These are phyloP conservation scores for Sorex fumeus DNA, from an alignment of 2,113 vertebrate species.

Conservation along the genomic window DNA sequence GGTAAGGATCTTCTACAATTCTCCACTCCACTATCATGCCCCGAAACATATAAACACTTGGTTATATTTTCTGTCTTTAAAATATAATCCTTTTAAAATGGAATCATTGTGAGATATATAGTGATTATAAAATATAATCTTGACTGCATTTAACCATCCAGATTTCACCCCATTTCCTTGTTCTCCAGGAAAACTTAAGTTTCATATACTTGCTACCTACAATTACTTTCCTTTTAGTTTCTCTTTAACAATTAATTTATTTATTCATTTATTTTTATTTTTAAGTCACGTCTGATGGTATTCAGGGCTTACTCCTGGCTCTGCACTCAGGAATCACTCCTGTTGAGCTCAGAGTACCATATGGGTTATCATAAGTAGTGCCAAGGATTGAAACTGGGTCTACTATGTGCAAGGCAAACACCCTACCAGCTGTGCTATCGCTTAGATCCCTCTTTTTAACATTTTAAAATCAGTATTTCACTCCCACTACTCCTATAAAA, in stretches of 20 bases:
- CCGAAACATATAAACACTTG: neutral
- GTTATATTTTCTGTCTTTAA: neutral
- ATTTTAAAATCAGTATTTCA: no score
- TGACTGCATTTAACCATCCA: neutral
- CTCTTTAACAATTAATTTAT: neutral
- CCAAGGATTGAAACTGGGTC: neutral
- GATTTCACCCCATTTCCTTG: neutral
- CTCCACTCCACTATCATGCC: neutral
- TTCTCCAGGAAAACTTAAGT: slow-evolving; percentile 3
- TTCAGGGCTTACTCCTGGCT: no score
- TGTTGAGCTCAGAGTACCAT: no score
- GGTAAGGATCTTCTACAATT: no score
- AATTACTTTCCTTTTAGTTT: neutral
- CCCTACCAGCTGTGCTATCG: no score
- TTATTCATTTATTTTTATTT: no score
- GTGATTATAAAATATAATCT: neutral
- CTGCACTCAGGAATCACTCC: no score
- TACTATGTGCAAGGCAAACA: neutral
- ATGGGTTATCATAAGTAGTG: neutral
- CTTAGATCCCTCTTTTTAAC: no score
- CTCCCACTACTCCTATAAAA: neutral
- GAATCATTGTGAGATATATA: no score
- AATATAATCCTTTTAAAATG: neutral
- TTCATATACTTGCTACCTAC: neutral
- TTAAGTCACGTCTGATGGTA: no score